Conservation (phyloP, 1,140 invertebrate genomes). For the Thalassaphorura encarpata region DNA sequence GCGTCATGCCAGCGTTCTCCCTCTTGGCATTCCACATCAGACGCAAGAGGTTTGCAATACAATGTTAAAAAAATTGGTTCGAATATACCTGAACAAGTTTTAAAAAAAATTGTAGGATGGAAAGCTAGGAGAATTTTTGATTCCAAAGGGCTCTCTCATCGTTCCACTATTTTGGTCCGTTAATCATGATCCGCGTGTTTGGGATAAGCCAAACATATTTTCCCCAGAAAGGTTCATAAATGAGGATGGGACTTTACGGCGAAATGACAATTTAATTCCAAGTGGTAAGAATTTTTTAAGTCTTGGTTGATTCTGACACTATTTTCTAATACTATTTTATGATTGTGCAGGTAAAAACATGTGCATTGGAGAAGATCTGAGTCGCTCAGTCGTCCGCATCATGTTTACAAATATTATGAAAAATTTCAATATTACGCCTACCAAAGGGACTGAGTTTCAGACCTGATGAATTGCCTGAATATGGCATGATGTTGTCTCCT, state of each 20-base stretch:
- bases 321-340: conserved; percentile 6
- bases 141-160: conserved; percentile 53
- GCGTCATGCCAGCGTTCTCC: conserved; percentile 63
- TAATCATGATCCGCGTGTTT: conserved; percentile 62
- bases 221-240: conserved; percentile 61
- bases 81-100: too few relatives aligned
- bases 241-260: conserved; percentile 50
- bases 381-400: too few relatives aligned
- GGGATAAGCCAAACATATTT: conserved; percentile 59
- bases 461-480: conserved; percentile 38
- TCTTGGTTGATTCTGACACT: too few relatives aligned
- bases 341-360: conserved; percentile 78
- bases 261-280: conserved; percentile 65
- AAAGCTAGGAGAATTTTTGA: conserved; percentile 46
- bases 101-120: conserved; percentile 55
- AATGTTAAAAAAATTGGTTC: conserved; percentile 14
- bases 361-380: conserved; percentile 62
- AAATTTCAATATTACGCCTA: conserved; percentile 45
- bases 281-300: conserved; percentile 48
- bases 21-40: conserved; percentile 72
- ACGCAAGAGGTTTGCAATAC: conserved; percentile 47
- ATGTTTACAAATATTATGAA: conserved; percentile 52
- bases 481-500: conserved; percentile 62
- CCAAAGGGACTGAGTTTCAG: conserved; percentile 36
- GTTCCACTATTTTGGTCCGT: conserved; percentile 72